These are phyloP conservation scores for Atractosteus spatula DNA, from an alignment of 2,113 vertebrate species.

Conservation along the genomic window DNA sequence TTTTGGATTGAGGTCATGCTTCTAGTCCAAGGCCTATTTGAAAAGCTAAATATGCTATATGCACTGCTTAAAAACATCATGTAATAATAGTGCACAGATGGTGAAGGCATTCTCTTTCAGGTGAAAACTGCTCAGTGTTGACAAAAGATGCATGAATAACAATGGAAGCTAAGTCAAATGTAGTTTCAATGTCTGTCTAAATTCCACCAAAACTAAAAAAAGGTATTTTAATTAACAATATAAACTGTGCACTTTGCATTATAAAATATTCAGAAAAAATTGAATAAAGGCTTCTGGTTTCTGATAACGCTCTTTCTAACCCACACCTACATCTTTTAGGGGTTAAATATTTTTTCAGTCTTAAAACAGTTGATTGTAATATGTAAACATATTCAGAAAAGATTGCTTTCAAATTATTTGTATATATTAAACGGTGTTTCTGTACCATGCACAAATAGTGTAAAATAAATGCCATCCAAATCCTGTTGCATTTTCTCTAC, in stretches of 20 bases:
- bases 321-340: too few species aligned
- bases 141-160: not conserved
- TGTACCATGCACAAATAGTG: too few species aligned
- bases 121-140: not conserved
- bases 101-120: not conserved
- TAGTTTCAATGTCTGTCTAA: not conserved
- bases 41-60: not conserved
- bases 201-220: not conserved
- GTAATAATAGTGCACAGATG: not conserved
- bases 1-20: constrained; percentile 7
- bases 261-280: too few species aligned
- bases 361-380: too few species aligned
- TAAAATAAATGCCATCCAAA: not conserved
- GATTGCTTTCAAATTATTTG: too few species aligned
- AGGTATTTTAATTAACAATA: not conserved
- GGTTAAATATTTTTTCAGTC: too few species aligned
- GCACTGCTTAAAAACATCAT: constrained; percentile 5
- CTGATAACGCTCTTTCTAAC: too few species aligned
- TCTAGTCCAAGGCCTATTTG: not conserved
- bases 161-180: not conserved
- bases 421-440: too few species aligned
- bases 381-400: too few species aligned
- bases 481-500: not conserved
- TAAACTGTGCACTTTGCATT: too few species aligned
- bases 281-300: too few species aligned